Evolutionary conservation across 2,113 vertebrate species (phyloP).

Genomic region (Microcebus tavaratra): DNA sequence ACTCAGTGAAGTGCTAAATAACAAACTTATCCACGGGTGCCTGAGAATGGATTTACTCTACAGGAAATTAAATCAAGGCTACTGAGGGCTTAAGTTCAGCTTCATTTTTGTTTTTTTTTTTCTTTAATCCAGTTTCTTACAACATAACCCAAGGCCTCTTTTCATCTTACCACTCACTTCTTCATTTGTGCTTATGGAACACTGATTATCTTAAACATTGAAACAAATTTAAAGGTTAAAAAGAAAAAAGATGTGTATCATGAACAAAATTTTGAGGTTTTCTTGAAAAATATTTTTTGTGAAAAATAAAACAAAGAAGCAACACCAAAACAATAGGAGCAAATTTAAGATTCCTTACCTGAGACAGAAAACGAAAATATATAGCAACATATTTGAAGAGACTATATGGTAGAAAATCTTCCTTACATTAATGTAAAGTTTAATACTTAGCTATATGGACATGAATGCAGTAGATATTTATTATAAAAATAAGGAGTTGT

Average conservation of each 20-base stretch:
- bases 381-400: not conserved
- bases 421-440: not conserved
- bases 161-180: not conserved
- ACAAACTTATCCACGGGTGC: constrained; percentile 51
- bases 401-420: not conserved
- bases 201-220: not conserved
- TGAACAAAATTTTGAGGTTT: not conserved
- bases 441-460: not conserved
- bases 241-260: not conserved
- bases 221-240: not conserved
- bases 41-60: constrained; percentile 45
- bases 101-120: not conserved
- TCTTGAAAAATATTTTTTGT: not conserved
- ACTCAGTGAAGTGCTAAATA: constrained; percentile 75
- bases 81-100: constrained; percentile 20
- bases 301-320: not conserved
- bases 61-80: constrained; percentile 73
- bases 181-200: not conserved
- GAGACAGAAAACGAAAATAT: not conserved
- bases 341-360: not conserved
- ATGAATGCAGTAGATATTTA: not conserved
- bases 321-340: not conserved
- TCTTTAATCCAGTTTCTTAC: not conserved
- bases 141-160: not conserved
- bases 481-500: not conserved